Evolutionary conservation across 2,797 vertebrate species (phyloP).

Genomic region (Delichon dasypus): DNA sequence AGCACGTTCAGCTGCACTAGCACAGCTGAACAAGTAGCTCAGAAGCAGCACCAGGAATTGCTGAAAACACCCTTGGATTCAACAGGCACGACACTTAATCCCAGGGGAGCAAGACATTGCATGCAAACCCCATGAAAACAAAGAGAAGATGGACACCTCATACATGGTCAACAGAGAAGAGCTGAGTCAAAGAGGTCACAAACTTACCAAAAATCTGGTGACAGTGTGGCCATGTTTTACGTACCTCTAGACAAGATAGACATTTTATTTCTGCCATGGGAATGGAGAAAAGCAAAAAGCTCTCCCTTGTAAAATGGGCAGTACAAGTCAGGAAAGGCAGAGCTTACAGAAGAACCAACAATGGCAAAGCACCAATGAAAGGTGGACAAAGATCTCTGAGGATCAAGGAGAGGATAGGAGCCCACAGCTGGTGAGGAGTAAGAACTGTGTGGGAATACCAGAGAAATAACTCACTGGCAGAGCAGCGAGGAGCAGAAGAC

Average conservation of each 20-base stretch:
- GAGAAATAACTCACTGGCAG: neutral
- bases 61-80: neutral
- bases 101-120: neutral
- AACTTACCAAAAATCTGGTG: neutral
- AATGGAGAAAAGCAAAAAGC: neutral
- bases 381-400: neutral
- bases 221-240: neutral
- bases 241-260: neutral
- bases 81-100: neutral
- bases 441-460: neutral
- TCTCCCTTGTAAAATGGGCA: neutral
- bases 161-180: neutral
- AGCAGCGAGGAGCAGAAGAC: neutral
- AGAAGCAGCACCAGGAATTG: neutral
- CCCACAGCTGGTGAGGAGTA: neutral
- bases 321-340: neutral
- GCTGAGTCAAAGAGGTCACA: neutral
- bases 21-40: constrained; percentile 12
- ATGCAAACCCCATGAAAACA: neutral
- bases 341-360: neutral
- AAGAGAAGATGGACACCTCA: neutral
- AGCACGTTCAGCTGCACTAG: neutral
- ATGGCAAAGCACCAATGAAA: neutral
- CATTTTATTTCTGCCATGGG: neutral
- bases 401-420: neutral